Conservation (phyloP, 30 jellyfish, hydroid and myxozoan species). For the Clytia hemisphaerica region DNA sequence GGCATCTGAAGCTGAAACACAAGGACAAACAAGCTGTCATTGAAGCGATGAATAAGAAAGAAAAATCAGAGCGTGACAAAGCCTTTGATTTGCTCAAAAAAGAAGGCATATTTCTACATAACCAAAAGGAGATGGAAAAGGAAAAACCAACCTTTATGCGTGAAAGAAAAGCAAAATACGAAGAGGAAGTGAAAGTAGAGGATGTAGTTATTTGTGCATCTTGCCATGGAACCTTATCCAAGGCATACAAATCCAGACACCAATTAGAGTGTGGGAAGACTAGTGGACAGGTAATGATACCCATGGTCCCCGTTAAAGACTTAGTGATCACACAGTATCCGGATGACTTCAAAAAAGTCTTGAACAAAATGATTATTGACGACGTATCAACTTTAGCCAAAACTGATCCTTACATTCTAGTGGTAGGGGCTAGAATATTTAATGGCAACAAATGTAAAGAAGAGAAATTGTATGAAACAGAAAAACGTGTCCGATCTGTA, state of each 20-base stretch:
- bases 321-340: too few species aligned
- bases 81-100: neutral
- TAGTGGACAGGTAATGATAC: too few species aligned
- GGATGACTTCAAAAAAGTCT: neutral
- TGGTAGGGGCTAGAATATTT: neutral
- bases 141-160: constrained; percentile 6
- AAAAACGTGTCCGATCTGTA: neutral
- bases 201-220: too few species aligned
- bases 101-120: neutral
- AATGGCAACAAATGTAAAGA: neutral
- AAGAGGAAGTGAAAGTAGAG: too few species aligned
- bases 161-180: constrained; percentile 2
- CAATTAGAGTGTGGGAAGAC: too few species aligned
- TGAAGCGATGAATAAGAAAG: neutral
- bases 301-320: too few species aligned
- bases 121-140: neutral
- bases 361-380: neutral
- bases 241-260: too few species aligned
- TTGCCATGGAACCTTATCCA: too few species aligned
- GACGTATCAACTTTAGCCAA: neutral
- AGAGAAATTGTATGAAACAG: neutral
- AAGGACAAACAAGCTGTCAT: neutral
- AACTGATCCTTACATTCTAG: neutral
- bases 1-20: constrained; percentile 1
- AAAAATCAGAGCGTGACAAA: neutral